A percentile compares a stretch with the other conserved stretches of the same genome.
phyloP scores from a whole-genome alignment of 1,140 invertebrate species.

The Caenorhabditis tropicalis region DNA sequence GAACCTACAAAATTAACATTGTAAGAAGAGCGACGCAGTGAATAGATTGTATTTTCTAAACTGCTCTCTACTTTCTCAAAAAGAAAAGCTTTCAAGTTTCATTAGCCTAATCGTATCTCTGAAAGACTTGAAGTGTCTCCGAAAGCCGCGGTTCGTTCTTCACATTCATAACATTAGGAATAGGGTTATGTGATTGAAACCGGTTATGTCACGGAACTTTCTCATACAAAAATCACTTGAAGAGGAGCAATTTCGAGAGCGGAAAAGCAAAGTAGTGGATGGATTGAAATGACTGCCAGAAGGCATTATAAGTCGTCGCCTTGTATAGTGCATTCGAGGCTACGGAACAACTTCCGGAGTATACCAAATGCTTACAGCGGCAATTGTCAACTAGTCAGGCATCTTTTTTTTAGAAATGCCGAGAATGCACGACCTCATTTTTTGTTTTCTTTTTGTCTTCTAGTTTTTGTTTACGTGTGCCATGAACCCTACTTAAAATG shows the following conservation, averaged over 20 bases:
- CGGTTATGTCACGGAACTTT: too few species aligned
- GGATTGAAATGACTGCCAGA: not conserved
- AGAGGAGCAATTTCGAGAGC: not conserved
- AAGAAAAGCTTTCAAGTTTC: too few species aligned
- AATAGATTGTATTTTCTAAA: too few species aligned
- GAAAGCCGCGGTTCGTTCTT: too few species aligned
- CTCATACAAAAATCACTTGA: not conserved
- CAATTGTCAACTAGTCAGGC: conserved; percentile 27
- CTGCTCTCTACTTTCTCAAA: too few species aligned
- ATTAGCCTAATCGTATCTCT: too few species aligned
- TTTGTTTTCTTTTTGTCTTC: conserved; percentile 20
- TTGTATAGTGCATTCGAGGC: conserved; percentile 6
- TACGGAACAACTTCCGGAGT: conserved; percentile 35
- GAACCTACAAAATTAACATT: too few species aligned
- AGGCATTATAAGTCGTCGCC: conserved; percentile 31
- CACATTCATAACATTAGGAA: too few species aligned
- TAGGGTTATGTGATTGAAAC: not conserved
- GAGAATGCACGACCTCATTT: conserved; percentile 17
- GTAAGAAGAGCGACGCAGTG: too few species aligned
- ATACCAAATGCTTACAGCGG: conserved; percentile 24
- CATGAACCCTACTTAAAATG: conserved; percentile 28
- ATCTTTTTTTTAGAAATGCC: conserved; percentile 30
- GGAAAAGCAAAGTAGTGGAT: not conserved
- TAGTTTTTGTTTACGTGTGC: conserved; percentile 28
- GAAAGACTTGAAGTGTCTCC: too few species aligned